Conservation (phyloP, 1,140 invertebrate species). For the Dysdera silvatica region DNA sequence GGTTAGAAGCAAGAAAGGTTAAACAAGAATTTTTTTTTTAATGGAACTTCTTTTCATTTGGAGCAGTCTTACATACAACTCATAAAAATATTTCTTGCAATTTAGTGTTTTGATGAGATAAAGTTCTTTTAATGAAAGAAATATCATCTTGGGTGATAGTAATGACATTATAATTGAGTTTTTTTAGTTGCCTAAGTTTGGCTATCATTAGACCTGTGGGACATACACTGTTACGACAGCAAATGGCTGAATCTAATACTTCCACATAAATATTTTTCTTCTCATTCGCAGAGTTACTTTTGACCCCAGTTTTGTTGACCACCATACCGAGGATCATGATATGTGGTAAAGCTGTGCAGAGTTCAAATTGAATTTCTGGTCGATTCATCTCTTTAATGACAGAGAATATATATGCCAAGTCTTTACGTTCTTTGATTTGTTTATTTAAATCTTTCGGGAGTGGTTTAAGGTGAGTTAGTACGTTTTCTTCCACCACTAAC, state of each 20-base stretch:
- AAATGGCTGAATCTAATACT: constrained; percentile 16
- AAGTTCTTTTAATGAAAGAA: too few relatives aligned
- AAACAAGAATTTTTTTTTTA: too few relatives aligned
- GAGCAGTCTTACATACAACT: too few relatives aligned
- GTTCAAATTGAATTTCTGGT: neutral
- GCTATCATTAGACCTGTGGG: constrained; percentile 16
- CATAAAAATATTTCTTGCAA: too few relatives aligned
- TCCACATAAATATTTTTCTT: constrained; percentile 11
- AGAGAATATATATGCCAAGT: neutral
- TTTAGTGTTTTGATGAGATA: too few relatives aligned
- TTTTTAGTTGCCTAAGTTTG: constrained; percentile 20
- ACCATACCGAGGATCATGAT: constrained; percentile 20
- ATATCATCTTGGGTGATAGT: constrained; percentile 7
- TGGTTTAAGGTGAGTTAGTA: neutral
- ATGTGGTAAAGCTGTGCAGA: constrained; percentile 18
- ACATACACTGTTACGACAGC: neutral
- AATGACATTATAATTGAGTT: constrained; percentile 10
- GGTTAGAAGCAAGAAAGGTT: too few relatives aligned
- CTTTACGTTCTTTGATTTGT: constrained; percentile 15
- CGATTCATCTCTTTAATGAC: neutral
- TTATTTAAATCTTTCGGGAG: constrained; percentile 12
- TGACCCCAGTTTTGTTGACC: neutral
- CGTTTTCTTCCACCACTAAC: neutral
- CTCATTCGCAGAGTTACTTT: neutral
- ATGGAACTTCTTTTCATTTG: too few relatives aligned